Conservation (phyloP, 2,888 invertebrate genomes). For the Metallyticus violacea region DNA sequence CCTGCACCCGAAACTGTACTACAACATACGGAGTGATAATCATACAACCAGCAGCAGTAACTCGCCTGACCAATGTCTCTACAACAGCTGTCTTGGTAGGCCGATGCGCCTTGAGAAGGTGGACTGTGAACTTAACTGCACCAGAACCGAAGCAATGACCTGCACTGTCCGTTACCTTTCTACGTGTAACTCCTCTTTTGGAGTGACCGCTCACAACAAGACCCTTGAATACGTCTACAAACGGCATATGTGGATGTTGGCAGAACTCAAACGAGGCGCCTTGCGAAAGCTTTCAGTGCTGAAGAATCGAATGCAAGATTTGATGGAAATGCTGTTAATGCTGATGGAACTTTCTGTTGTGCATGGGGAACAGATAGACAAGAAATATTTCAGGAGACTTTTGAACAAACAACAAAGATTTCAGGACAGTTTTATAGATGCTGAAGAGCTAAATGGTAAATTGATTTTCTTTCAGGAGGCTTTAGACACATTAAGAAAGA, state of each 20-base stretch:
- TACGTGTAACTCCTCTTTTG: neutral
- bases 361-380: neutral
- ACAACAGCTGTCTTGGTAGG: neutral
- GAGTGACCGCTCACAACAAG: neutral
- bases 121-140: neutral
- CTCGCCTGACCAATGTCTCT: neutral
- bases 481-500: neutral
- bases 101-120: neutral
- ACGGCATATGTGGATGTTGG: neutral
- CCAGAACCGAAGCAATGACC: neutral
- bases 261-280: neutral
- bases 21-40: neutral
- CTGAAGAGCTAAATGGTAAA: neutral
- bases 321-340: neutral
- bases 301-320: neutral
- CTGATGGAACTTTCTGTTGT: neutral
- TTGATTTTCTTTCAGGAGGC: neutral
- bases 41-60: neutral
- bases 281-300: neutral
- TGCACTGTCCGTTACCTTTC: neutral
- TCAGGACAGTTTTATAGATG: neutral
- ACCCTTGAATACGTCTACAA: neutral
- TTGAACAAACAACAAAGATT: neutral
- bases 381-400: neutral
- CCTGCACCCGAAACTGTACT: neutral